These are phyloP conservation scores for Thymelicus lineola DNA, from an alignment of 2,888 invertebrate genomes.

Conservation along the genomic window DNA sequence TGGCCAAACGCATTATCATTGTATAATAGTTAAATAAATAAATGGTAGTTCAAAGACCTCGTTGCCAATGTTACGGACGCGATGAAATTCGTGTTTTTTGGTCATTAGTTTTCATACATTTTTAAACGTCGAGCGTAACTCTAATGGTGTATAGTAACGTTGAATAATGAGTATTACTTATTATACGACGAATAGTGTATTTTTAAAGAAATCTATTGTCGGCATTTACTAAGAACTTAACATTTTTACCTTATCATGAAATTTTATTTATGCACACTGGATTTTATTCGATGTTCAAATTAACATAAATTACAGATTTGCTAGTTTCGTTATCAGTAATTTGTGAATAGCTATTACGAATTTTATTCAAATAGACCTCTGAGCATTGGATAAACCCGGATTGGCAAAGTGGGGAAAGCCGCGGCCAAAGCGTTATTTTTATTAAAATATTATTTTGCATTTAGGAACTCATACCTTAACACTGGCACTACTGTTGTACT, in stretches of 20 bases:
- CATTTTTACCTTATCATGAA: neutral
- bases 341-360: no score
- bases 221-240: neutral
- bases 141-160: neutral
- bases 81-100: slow-evolving; percentile 11
- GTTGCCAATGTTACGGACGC: slow-evolving; percentile 14
- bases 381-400: no score
- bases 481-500: no score
- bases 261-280: neutral
- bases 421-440: no score
- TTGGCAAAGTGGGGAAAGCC: no score
- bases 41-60: slow-evolving; percentile 22
- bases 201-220: neutral
- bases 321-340: no score
- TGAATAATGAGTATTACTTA: neutral
- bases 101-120: slow-evolving; percentile 10
- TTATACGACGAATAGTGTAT: neutral
- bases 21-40: neutral
- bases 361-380: no score
- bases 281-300: no score
- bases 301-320: no score
- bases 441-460: no score
- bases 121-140: slow-evolving; percentile 1
- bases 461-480: no score
- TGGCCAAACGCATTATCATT: neutral